These are phyloP conservation scores for Nomada ruficornis DNA, from an alignment of 2,888 invertebrate genomes.

Conservation along the genomic window DNA sequence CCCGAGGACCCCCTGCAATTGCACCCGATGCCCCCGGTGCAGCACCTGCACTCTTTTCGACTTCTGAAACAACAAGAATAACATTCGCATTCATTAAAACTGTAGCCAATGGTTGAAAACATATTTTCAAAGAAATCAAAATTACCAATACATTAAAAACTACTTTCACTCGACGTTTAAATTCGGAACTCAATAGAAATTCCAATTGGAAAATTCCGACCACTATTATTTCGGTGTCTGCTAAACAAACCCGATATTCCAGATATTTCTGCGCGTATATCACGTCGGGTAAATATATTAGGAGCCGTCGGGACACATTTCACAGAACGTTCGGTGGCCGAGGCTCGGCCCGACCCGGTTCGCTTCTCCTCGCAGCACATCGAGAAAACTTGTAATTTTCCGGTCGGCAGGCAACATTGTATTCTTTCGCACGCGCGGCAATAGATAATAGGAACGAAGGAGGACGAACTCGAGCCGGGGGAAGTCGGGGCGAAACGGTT, in stretches of 20 bases:
- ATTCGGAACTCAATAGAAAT: too few relatives aligned
- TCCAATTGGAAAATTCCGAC: too few relatives aligned
- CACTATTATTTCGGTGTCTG: too few relatives aligned
- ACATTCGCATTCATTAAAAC: slow-evolving; percentile 30
- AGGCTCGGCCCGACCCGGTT: background rate
- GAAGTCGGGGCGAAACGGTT: slow-evolving; percentile 45
- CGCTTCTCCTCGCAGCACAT: background rate
- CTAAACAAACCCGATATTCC: too few relatives aligned
- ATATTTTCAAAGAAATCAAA: background rate
- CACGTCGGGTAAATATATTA: slow-evolving; percentile 22
- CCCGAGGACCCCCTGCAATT: slow-evolving; percentile 77
- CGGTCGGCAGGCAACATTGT: slow-evolving; percentile 53
- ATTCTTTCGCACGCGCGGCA: slow-evolving; percentile 55
- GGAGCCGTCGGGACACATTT: slow-evolving; percentile 33
- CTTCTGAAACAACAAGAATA: slow-evolving; percentile 76
- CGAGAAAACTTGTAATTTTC: slow-evolving; percentile 67
- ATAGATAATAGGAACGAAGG: slow-evolving; percentile 54
- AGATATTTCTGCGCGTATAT: slow-evolving; percentile 15
- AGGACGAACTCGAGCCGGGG: slow-evolving; percentile 11
- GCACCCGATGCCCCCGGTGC: slow-evolving; percentile 77
- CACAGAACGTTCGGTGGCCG: background rate
- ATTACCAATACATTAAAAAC: too few relatives aligned
- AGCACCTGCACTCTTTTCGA: slow-evolving; percentile 76
- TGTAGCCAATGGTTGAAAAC: background rate
- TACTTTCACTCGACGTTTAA: too few relatives aligned